phyloP scores from a whole-genome alignment of 2,888 invertebrate species.

The Lysandra bellargus region DNA sequence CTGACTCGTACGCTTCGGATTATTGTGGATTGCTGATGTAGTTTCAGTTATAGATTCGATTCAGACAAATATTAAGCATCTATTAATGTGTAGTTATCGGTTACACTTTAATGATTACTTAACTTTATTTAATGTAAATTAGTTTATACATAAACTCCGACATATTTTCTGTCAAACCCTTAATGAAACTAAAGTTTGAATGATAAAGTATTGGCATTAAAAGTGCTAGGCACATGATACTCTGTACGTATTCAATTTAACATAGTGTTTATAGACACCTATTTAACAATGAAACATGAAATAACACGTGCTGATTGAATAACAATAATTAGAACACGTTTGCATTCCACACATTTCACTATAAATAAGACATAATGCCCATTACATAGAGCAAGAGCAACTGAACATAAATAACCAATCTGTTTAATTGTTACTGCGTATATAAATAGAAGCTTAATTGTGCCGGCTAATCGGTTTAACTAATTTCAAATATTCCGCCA shows the following conservation, averaged over 20 bases:
- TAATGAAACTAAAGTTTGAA: background rate
- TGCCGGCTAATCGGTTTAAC: constrained; percentile 21
- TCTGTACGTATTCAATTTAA: no score
- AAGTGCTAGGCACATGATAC: background rate
- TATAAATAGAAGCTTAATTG: constrained; percentile 29
- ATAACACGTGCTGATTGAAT: background rate
- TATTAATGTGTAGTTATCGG: background rate
- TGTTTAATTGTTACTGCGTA: constrained; percentile 14
- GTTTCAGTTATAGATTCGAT: background rate
- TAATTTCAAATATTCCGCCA: constrained; percentile 24
- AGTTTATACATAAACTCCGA: background rate
- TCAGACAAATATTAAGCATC: background rate
- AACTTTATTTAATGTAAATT: background rate
- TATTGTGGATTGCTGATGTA: background rate
- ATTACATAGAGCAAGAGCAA: constrained; percentile 1
- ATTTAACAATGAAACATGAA: background rate
- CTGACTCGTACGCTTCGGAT: background rate
- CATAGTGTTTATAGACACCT: background rate
- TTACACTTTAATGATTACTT: no score
- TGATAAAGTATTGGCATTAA: background rate
- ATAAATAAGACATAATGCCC: constrained; percentile 10
- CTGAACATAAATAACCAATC: constrained; percentile 23
- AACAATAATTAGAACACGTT: constrained; percentile 8
- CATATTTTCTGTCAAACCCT: background rate
- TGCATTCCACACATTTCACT: constrained; percentile 7